Evolutionary conservation across 1,140 invertebrate genomes (phyloP), one percentile per base, ranked within the genome.

Genomic region (Arion vulgaris): DNA sequence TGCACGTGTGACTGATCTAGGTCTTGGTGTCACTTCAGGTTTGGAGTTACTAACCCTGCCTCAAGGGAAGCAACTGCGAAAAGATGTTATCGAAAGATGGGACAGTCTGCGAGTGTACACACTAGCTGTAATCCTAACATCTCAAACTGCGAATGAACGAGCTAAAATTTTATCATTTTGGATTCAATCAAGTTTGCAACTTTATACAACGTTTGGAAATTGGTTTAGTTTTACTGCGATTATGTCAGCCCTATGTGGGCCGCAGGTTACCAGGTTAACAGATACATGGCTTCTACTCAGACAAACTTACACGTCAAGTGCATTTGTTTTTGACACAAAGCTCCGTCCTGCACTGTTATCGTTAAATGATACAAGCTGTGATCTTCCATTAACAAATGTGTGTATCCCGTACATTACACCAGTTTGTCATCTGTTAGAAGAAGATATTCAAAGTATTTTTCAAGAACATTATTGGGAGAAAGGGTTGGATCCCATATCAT

Each of bases 281-380:
- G 88, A 87, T 51, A 96, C 96, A 0, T 98, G 97, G 97, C 95
- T 97, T 89, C 94, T 96, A 68, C 91, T 98, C 1, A 93, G 97
- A 26, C 96, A 97, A 89, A 95, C 95, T 80, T 95, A 96, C 88
- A 98, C 97, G 0, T 95, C 97, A 85, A 96, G 96, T 82, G 96
- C 97, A 0, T 97, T 97, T 85, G 96, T 95, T 87, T 98, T 97
- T 89, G 97, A 98, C 92, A 96, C 97, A 0, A 97, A 97, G 91
- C 93, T 98, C 15, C 94, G 96, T 66, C 95, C 96, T 0, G 96
- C 95, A 0, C 94, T 97, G 71, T 95, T 96, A 86, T 95, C 94
- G 68, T 96, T 98, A 95, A 96, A 97, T 88, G 96, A 97, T 90
- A 96, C 96, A 85, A 95, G 95, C 28, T 96, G 97, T 91, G 96